These are phyloP conservation scores for Cetonia aurata DNA, from an alignment of 2,888 invertebrate species.

Conservation along the genomic window DNA sequence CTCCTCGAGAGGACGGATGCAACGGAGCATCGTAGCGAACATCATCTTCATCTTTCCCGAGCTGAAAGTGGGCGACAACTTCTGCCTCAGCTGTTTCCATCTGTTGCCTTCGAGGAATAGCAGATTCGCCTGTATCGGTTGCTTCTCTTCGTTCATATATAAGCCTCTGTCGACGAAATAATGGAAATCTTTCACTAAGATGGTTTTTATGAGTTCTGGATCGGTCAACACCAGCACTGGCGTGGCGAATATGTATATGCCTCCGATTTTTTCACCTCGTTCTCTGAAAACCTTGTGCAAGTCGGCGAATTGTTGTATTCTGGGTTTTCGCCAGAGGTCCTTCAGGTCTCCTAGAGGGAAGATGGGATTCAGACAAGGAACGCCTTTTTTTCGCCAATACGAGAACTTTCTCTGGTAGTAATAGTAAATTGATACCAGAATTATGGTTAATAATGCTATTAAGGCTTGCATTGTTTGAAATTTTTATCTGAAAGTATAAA, in stretches of 20 bases:
- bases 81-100: constrained; percentile 68
- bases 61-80: constrained; percentile 68
- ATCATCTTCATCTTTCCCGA: constrained; percentile 68
- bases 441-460: constrained; percentile 17
- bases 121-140: constrained; percentile 62
- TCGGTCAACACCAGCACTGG: constrained; percentile 52
- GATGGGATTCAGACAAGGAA: constrained; percentile 27
- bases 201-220: constrained; percentile 63
- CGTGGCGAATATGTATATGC: constrained; percentile 40
- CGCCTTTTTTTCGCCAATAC: constrained; percentile 28
- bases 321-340: constrained; percentile 9
- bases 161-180: constrained; percentile 66
- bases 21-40: constrained; percentile 64
- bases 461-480: constrained; percentile 15
- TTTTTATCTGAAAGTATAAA: not conserved
- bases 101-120: constrained; percentile 64
- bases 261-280: constrained; percentile 40
- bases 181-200: constrained; percentile 65
- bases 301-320: constrained; percentile 35
- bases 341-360: constrained; percentile 38
- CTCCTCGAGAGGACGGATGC: constrained; percentile 55
- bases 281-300: constrained; percentile 37
- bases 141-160: constrained; percentile 62
- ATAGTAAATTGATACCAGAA: constrained; percentile 17
- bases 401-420: constrained; percentile 29